These are phyloP conservation scores for Cebidichthys violaceus DNA, from an alignment of 2,113 vertebrate species.

Conservation along the genomic window DNA sequence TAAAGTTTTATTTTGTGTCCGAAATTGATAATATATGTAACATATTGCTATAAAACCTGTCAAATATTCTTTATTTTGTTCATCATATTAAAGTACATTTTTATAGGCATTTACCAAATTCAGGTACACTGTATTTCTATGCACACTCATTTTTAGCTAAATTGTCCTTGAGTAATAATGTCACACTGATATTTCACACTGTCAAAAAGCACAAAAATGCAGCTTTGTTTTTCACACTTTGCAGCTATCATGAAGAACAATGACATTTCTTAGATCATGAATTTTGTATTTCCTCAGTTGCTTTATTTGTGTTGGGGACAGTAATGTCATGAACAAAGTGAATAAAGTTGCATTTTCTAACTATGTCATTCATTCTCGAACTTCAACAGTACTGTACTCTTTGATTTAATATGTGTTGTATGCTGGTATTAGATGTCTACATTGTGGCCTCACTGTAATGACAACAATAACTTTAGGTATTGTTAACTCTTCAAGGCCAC, in stretches of 20 bases:
- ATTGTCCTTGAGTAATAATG: neutral
- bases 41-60: neutral
- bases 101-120: slow-evolving; percentile 18
- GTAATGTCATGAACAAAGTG: neutral
- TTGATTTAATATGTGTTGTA: neutral
- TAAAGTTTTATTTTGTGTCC: neutral
- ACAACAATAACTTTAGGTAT: neutral
- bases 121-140: slow-evolving; percentile 3
- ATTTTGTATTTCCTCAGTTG: slow-evolving; percentile 21
- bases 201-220: neutral
- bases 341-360: neutral
- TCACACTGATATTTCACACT: slow-evolving; percentile 22
- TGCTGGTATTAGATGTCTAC: neutral
- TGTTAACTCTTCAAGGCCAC: too few relatives aligned
- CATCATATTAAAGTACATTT: neutral
- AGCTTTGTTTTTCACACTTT: neutral
- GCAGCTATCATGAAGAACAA: slow-evolving; percentile 10
- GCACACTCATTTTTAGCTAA: neutral
- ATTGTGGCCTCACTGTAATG: neutral
- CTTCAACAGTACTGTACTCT: slow-evolving; percentile 22
- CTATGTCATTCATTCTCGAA: neutral
- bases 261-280: slow-evolving; percentile 20
- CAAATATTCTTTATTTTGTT: neutral
- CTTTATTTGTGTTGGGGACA: neutral
- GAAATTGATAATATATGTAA: neutral